Conservation (phyloP, 2,888 invertebrate species). For the Minunthozetes semirufus region DNA sequence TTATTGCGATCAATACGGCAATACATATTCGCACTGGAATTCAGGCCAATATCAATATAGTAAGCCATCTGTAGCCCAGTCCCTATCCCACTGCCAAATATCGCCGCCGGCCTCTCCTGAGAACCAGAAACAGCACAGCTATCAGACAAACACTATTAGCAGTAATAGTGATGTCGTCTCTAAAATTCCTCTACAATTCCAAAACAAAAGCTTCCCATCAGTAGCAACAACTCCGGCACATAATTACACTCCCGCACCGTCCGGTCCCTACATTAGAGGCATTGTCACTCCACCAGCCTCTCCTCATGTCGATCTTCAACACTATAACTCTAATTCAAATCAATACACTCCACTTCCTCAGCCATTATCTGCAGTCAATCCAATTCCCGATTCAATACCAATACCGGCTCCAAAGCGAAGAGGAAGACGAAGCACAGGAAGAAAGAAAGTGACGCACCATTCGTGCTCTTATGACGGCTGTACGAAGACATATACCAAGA, state of each 20-base stretch:
- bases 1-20: slow-evolving; percentile 21
- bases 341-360: not conserved
- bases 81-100: slow-evolving; percentile 39
- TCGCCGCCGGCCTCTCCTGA: slow-evolving; percentile 43
- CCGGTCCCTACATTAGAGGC: not conserved
- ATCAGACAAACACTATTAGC: slow-evolving; percentile 17
- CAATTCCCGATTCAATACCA: not conserved
- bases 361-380: not conserved
- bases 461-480: slow-evolving; percentile 56
- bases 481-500: slow-evolving; percentile 58
- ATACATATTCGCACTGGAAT: not conserved
- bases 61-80: not conserved
- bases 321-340: not conserved
- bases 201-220: not conserved
- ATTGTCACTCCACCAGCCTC: not conserved
- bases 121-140: slow-evolving; percentile 24
- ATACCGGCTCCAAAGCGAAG: not conserved
- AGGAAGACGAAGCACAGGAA: slow-evolving; percentile 44
- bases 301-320: not conserved
- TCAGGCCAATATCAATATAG: not conserved
- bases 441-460: slow-evolving; percentile 54
- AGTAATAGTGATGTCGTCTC: not conserved
- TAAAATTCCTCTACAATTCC: not conserved
- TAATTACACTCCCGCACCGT: not conserved
- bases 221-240: not conserved